phyloP scores from a whole-genome alignment of 53 echinoderm and acorn worm species.

The Henricia sp. region DNA sequence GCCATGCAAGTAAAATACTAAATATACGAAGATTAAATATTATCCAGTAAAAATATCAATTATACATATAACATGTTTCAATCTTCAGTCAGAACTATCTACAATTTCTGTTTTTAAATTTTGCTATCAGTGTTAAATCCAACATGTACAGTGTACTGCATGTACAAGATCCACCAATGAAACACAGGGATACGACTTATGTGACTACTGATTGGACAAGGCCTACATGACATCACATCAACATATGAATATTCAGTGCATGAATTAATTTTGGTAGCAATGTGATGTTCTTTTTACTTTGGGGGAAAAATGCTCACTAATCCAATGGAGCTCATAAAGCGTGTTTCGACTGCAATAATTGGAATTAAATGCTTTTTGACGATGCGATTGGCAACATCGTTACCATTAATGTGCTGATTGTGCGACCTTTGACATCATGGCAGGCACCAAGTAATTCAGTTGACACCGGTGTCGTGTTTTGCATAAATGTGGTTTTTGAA shows the following conservation, averaged over 20 bases:
- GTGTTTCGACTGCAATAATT: too few species aligned
- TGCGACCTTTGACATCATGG: too few species aligned
- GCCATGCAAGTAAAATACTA: slow-evolving; percentile 58
- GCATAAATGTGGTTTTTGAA: too few species aligned
- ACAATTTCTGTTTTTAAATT: slow-evolving; percentile 13
- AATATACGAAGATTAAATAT: slow-evolving; percentile 62
- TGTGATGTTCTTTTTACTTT: too few species aligned
- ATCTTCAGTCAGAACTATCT: slow-evolving; percentile 37
- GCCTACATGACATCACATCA: background rate
- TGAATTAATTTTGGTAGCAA: background rate
- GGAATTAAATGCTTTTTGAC: too few species aligned
- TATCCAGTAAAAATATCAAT: slow-evolving; percentile 63
- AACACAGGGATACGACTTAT: background rate
- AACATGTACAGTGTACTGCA: too few species aligned
- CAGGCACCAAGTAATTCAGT: too few species aligned
- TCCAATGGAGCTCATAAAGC: too few species aligned
- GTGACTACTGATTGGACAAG: slow-evolving; percentile 13
- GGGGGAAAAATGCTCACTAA: too few species aligned
- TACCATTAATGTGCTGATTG: too few species aligned
- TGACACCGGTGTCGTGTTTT: too few species aligned
- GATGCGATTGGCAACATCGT: too few species aligned
- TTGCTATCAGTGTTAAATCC: background rate
- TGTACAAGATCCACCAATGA: slow-evolving; percentile 30
- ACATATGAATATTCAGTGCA: background rate
- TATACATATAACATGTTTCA: slow-evolving; percentile 54